Percentiles rank a stretch among this genome's conserved stretches.
These are phyloP conservation scores for Origma solitaria DNA, from an alignment of 2,113 vertebrate species.

Conservation along the genomic window DNA sequence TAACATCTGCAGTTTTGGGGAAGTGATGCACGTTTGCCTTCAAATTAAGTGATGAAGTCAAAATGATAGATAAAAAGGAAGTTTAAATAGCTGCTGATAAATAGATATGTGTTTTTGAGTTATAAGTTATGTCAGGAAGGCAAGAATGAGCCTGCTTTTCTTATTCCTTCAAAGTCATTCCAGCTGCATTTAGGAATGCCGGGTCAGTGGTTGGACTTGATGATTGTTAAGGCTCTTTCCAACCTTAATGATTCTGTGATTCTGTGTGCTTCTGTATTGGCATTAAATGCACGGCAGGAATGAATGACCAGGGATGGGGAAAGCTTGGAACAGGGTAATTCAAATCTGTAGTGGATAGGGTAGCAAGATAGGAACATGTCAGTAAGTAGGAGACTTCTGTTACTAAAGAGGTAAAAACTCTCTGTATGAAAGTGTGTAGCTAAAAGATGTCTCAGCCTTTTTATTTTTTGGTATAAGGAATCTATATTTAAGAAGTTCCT, in stretches of 20 bases:
- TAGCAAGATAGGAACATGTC: background rate
- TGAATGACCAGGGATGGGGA: background rate
- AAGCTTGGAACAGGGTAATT: background rate
- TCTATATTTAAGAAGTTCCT: background rate
- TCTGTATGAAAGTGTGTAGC: background rate
- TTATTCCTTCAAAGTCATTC: background rate
- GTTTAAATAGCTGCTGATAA: background rate
- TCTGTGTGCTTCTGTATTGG: background rate
- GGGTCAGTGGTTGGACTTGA: accelerated
- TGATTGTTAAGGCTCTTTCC: background rate
- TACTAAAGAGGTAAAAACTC: background rate
- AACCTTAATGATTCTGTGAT: background rate
- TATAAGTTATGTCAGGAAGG: background rate
- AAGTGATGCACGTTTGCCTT: background rate
- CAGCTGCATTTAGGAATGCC: background rate
- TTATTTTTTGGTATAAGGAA: background rate
- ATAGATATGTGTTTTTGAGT: background rate
- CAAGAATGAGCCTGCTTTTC: background rate
- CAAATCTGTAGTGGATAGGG: background rate
- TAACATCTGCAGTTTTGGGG: background rate
- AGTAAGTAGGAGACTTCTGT: background rate
- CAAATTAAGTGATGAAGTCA: background rate
- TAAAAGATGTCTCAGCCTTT: background rate
- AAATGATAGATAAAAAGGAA: background rate
- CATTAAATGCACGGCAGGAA: background rate